Percentiles rank a stretch among this genome's conserved stretches.
These are phyloP conservation scores for Calliphora vomitoria DNA, from an alignment of 2,888 invertebrate species.

Conservation along the genomic window DNA sequence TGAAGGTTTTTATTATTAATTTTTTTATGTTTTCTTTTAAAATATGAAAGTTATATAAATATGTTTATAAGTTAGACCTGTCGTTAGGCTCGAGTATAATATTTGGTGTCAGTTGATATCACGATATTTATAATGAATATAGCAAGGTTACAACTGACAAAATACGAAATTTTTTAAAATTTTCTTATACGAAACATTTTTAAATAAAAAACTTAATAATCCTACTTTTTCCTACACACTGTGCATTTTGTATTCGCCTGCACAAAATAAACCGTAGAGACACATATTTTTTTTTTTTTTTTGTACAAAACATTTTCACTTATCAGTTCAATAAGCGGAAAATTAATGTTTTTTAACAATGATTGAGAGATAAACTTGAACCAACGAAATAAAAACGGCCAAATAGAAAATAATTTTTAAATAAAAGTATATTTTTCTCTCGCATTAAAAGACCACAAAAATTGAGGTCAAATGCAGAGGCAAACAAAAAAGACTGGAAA, in stretches of 20 bases:
- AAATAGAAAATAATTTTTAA: conserved; percentile 53
- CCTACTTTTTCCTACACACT: conserved; percentile 11
- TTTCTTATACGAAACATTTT: too few relatives aligned
- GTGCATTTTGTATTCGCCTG: conserved; percentile 41
- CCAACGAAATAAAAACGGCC: conserved; percentile 33
- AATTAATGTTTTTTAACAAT: conserved; percentile 67
- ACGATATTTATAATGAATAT: too few relatives aligned
- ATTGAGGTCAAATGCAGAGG: conserved; percentile 58
- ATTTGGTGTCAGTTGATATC: too few relatives aligned
- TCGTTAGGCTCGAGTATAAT: too few relatives aligned
- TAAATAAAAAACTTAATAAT: not conserved
- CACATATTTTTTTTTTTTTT: conserved; percentile 41
- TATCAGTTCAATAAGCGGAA: conserved; percentile 71
- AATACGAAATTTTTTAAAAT: too few relatives aligned
- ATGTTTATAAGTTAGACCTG: too few relatives aligned
- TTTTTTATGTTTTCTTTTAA: too few relatives aligned
- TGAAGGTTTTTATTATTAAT: too few relatives aligned
- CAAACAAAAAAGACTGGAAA: not conserved
- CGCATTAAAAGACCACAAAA: conserved; percentile 49
- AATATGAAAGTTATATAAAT: too few relatives aligned
- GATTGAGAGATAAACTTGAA: conserved; percentile 70
- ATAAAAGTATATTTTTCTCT: conserved; percentile 31
- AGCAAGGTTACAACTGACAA: too few relatives aligned
- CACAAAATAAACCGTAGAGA: conserved; percentile 40
- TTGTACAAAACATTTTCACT: conserved; percentile 42